phyloP scores from a whole-genome alignment of 2,797 vertebrate species.

The Rhinoraja longicauda region DNA sequence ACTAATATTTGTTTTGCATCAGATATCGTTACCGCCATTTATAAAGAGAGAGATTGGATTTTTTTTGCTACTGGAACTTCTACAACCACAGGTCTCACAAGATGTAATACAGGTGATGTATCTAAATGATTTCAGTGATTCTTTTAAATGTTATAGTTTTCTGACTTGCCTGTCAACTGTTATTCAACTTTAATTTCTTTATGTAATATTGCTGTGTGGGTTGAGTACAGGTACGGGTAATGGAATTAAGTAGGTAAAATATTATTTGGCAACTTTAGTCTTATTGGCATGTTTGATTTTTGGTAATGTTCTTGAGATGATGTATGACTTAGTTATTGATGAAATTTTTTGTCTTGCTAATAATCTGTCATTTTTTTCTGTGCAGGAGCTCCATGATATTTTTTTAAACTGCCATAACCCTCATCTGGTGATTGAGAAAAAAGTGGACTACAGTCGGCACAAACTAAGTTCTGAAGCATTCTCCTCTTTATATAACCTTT shows the following conservation, averaged over 20 bases:
- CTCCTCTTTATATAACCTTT: conserved; percentile 63
- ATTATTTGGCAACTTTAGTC: neutral
- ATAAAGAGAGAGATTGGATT: conserved; percentile 76
- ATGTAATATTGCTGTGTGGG: too few relatives aligned
- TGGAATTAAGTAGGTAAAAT: neutral
- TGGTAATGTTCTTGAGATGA: neutral
- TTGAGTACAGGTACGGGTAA: neutral
- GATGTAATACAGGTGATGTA: conserved; percentile 66
- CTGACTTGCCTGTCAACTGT: neutral
- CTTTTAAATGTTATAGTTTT: neutral
- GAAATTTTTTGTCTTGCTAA: neutral
- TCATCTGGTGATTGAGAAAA: conserved; percentile 46
- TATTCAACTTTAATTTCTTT: neutral
- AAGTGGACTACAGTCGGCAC: conserved; percentile 45
- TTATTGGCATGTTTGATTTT: neutral
- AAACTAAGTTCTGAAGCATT: conserved; percentile 58
- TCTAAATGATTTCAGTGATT: neutral
- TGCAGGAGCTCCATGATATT: conserved; percentile 73
- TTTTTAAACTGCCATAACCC: conserved; percentile 58
- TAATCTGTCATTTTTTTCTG: conserved; percentile 41
- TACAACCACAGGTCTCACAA: conserved; percentile 66
- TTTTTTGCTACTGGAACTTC: conserved; percentile 79
- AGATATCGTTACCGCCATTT: conserved; percentile 55
- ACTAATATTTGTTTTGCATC: conserved; percentile 14
- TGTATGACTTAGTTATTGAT: neutral